These are phyloP conservation scores for cat (Felis catus) DNA, from an alignment of 2,113 vertebrate genomes.

Conservation along the genomic window F.catus_Fca126_mat1.0 CM031418.1:70540001-70540500, in stretches of 20 bases:
- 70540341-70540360: too few relatives aligned
- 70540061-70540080: background rate
- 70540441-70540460: too few relatives aligned
- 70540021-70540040: background rate
- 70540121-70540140: background rate
- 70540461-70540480: background rate
- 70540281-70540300: rapidly evolving
- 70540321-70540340: too few relatives aligned
- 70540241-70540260: background rate
- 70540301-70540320: too few relatives aligned
- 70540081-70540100: background rate
- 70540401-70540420: too few relatives aligned
- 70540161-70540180: background rate
- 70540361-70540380: too few relatives aligned
- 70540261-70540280: too few relatives aligned
- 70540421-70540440: too few relatives aligned
- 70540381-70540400: too few relatives aligned
- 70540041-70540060: background rate
- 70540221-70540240: background rate
- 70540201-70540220: background rate
- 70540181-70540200: background rate
- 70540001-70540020: background rate
- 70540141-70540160: background rate
- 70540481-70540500: background rate
- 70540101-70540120: background rate